phyloP scores from a whole-genome alignment of 2,113 vertebrate species.

The Phaetusa simplex region DNA sequence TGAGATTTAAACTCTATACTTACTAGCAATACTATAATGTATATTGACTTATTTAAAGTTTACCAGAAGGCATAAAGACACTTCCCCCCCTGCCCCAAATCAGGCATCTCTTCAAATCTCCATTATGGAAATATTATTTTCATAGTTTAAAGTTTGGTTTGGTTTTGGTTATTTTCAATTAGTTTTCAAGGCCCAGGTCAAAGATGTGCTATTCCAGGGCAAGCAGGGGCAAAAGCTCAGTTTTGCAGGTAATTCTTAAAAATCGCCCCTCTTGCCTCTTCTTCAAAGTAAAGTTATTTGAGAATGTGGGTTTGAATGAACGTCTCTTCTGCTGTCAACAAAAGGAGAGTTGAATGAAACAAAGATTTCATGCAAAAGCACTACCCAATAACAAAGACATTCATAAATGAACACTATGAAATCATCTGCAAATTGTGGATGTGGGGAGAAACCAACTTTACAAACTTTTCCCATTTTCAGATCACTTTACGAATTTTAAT shows the following conservation, averaged over 20 bases:
- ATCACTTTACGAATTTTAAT: neutral
- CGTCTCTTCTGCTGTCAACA: neutral
- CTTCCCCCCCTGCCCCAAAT: rapidly evolving
- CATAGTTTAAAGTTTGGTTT: neutral
- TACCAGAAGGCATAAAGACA: neutral
- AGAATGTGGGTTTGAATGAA: neutral
- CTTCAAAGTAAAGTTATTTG: neutral
- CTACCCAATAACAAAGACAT: neutral
- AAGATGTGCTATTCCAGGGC: neutral
- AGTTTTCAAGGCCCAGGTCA: neutral
- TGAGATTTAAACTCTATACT: neutral
- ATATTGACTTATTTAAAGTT: neutral
- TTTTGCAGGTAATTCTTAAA: neutral
- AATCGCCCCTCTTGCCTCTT: neutral
- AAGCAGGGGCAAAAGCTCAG: neutral
- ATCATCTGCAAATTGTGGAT: neutral
- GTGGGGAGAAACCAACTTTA: neutral
- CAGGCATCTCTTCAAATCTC: neutral
- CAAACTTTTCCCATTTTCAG: neutral
- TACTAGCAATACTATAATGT: neutral
- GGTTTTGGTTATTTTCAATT: neutral
- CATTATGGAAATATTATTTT: neutral
- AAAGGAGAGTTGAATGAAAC: constrained; percentile 12
- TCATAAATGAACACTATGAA: neutral
- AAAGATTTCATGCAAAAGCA: neutral